Base-by-base conservation (phyloP, 2,888 invertebrate species). In the Agrotis ipsilon region DNA sequence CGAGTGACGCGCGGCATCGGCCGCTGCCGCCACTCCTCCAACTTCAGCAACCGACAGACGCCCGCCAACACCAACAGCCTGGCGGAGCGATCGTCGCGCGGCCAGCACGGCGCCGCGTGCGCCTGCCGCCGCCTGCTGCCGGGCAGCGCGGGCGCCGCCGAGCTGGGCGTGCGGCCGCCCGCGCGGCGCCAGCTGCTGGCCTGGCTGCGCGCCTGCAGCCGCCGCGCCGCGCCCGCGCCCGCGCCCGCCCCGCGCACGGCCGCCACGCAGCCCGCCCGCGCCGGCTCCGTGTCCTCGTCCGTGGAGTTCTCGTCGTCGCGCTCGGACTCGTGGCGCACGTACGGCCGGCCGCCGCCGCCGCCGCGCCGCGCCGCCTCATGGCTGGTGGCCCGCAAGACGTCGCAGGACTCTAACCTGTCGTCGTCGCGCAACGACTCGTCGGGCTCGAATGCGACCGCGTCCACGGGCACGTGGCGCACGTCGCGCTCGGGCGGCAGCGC, bases 401-500 rank as follows among this genome's bases (percentile, higher is more conserved):
- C 98, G 16, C 98, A 99, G 92, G 99, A 99, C 91, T 99, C 99
- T 7, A 99, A 98, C 93, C 94, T 99, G 81, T 98, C 98, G 59
- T 98, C 98, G 86, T 98, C 98, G 27, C 96, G 99, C 64, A 99
- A 99, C 93, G 99, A 99, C 93, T 99, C 98, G 18, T 98, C 98
- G 0, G 98, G 98, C 2, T 98, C 98, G 9, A 98, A 97, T 32
- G 98, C 98, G 21, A 98, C 98, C 2, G 98, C 98, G 39, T 98
- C 98, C 87, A 99, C 99, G 21, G 98, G 98, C 86, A 98, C 98
- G 68, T 99, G 98, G 97, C 97, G 98, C 75, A 97, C 98, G 87
- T 98, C 98, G 14, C 96, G 98, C 64, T 98, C 98, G 58, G 98
- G 98, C 89, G 98, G 97, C 69, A 97, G 97, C 4, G 98, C 98